Conservation (phyloP, 2,888 invertebrate species). For the Aspidiotus destructor region DNA sequence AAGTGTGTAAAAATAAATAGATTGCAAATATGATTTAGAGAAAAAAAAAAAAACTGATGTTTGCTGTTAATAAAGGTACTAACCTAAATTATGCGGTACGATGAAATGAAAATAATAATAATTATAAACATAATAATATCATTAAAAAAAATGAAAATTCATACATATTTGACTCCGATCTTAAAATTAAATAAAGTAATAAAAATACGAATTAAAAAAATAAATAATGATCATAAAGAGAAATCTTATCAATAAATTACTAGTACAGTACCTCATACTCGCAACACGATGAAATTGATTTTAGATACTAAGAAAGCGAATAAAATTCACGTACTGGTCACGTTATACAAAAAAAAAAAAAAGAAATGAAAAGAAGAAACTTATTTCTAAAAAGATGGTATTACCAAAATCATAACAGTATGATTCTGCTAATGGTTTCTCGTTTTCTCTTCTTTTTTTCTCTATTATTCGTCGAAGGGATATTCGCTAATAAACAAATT, state of each 20-base stretch:
- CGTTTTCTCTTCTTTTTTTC: too few relatives aligned
- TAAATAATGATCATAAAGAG: too few relatives aligned
- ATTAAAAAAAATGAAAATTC: background rate
- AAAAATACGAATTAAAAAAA: too few relatives aligned
- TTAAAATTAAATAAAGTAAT: background rate
- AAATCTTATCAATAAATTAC: too few relatives aligned
- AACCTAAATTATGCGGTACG: conserved; percentile 1
- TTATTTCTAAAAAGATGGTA: too few relatives aligned
- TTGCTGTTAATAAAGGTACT: background rate
- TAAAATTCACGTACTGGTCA: background rate
- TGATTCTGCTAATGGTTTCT: too few relatives aligned
- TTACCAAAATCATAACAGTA: too few relatives aligned
- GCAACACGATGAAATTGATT: too few relatives aligned
- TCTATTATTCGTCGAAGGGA: background rate
- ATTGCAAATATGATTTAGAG: background rate
- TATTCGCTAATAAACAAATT: conserved; percentile 2
- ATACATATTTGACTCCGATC: background rate
- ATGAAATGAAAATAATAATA: background rate
- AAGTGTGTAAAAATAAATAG: background rate
- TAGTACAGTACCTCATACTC: too few relatives aligned
- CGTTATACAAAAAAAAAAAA: background rate
- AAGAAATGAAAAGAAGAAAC: too few relatives aligned
- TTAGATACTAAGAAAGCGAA: background rate
- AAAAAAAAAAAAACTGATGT: background rate
- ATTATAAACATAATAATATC: background rate